These are phyloP conservation scores for Macroramphosus scolopax DNA, from an alignment of 2,797 vertebrate genomes.

Conservation along the genomic window DNA sequence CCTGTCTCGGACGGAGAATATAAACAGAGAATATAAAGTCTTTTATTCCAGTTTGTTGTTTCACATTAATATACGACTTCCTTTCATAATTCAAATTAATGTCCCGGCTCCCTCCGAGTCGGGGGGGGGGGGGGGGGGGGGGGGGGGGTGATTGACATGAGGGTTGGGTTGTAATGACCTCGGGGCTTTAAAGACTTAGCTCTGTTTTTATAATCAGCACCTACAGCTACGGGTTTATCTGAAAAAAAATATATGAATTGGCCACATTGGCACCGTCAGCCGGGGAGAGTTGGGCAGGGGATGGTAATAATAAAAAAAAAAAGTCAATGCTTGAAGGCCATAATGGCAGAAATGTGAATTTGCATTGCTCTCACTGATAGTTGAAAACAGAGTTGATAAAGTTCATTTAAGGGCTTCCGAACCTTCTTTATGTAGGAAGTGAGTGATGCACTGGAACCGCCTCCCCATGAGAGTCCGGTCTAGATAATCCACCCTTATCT, in stretches of 20 bases:
- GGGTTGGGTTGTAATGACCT: slow-evolving; percentile 2
- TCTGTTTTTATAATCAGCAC: neutral
- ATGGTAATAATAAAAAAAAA: neutral
- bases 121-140: neutral
- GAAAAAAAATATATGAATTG: slow-evolving; percentile 1
- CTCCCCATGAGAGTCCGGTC: no score
- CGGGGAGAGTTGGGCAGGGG: neutral
- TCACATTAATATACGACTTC: neutral
- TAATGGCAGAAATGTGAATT: neutral
- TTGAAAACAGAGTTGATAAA: no score
- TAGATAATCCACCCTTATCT: no score
- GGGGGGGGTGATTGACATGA: slow-evolving; percentile 1
- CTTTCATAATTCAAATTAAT: slow-evolving; percentile 1
- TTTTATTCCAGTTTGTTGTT: no score
- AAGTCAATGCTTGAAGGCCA: neutral
- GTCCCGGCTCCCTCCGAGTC: neutral
- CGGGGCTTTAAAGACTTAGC: slow-evolving; percentile 1
- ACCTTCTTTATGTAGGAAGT: neutral
- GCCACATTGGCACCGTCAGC: neutral
- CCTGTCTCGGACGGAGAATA: no score
- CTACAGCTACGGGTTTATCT: neutral
- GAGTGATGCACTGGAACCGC: no score
- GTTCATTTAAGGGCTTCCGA: no score
- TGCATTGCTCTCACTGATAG: no score
- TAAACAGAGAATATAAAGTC: no score